Base-by-base conservation (phyloP, 2,113 vertebrate species). In the Motacilla alba region DNA sequence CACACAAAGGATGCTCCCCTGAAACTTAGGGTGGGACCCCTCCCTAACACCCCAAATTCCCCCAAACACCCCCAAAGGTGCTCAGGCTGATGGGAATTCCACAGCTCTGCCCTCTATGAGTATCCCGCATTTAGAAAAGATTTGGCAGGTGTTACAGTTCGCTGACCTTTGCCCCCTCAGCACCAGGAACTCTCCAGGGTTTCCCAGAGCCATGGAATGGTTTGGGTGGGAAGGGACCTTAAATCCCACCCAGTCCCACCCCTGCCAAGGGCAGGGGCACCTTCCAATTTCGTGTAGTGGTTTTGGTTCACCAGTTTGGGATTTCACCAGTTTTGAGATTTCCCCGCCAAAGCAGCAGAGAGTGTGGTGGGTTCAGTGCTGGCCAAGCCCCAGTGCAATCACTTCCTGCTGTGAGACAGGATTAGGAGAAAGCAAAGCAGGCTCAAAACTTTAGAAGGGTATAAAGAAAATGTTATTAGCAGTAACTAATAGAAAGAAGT, bases 11-110 rank as follows among this genome's bases (percentile, higher is more conserved):
- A 30, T 8, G 15, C 13, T 81, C 26, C 31, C 39, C 60, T 22
- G 43, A 30, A 15, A 2, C 0, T 50, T 24, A 7, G 1, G n/a
- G 31, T 11, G 46, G 15, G 15, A 4, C 1, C 17, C 11, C 39
- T 63, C 66, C 1, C 0, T 39, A 27, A 63, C 22, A 73, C 8
- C 11, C 31, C 62, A 20, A 37, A 63, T 27, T 14, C 39, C 33
- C 27, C 56, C 30, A 44, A 55, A 67, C 3, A 0, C 21, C 39
- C 64, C 28, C 5, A 1, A 1, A 15, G 4, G 14, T 15, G 9
- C 47, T 75, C 35, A 28, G 59, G 23, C 50, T 1, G 5, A 43
- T 21, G n/a, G 37, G 37, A 28, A 4, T 44, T 33, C 30, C 79
- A 49, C 11, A 37, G 33, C 37, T 62, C 0, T 27, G 5, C 18